Conservation (phyloP, 92 coral and sea anemone species). For the Zoanthus gigantus region DNA sequence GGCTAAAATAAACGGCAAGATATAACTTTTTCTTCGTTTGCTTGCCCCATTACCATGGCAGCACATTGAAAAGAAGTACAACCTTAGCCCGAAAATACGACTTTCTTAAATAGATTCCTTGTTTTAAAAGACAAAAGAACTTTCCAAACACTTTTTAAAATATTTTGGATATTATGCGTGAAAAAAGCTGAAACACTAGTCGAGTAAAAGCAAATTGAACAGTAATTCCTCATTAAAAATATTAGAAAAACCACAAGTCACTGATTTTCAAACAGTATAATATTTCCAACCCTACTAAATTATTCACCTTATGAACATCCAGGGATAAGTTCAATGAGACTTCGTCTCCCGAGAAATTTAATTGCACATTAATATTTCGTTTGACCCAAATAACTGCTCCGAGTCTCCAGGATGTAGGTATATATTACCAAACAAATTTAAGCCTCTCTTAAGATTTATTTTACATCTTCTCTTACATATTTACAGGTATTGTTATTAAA, state of each 20-base stretch:
- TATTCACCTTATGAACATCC: not conserved
- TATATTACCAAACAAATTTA: not conserved
- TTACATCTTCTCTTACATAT: no score
- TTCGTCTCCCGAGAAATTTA: not conserved
- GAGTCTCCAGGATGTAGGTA: not conserved
- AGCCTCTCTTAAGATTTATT: not conserved
- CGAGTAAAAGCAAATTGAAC: not conserved
- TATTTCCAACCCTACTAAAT: not conserved
- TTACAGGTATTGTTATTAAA: no score
- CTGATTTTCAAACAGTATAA: not conserved
- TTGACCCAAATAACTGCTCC: not conserved
- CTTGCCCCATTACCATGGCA: no score
- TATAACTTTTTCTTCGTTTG: no score
- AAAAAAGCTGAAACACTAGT: not conserved
- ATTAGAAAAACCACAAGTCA: not conserved
- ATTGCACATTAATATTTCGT: not conserved
- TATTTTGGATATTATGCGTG: not conserved
- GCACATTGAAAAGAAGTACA: no score
- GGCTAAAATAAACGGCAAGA: no score
- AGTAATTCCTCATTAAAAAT: not conserved
- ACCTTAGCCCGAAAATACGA: no score
- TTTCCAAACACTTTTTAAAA: not conserved
- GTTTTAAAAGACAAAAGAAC: not conserved
- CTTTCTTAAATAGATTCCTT: no score
- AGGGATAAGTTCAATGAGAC: not conserved